A percentile compares a stretch with the other conserved stretches of the same genome.
phyloP scores from a whole-genome alignment of 2,113 vertebrate genomes.

The Hippocampus zosterae region DNA sequence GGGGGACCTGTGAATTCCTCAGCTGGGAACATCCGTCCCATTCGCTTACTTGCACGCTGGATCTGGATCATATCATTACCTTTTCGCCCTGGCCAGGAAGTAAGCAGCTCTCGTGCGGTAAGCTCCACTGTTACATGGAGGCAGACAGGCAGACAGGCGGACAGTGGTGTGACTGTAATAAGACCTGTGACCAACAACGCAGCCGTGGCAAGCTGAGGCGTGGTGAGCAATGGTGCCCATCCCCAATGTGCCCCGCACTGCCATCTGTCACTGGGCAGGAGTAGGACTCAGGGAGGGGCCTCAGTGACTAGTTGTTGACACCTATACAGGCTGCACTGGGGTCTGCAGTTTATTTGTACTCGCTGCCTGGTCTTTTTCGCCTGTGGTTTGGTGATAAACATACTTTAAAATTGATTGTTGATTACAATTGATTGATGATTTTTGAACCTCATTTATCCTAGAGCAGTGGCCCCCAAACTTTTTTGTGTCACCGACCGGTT shows the following conservation, averaged over 20 bases:
- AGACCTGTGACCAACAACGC: constrained; percentile 59
- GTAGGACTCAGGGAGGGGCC: constrained; percentile 54
- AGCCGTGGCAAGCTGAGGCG: constrained; percentile 56
- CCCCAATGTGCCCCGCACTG: constrained; percentile 63
- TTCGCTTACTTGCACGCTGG: constrained; percentile 32
- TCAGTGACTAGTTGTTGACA: constrained; percentile 54
- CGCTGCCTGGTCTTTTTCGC: constrained; percentile 33
- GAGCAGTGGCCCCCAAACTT: too few relatives aligned
- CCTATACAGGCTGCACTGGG: constrained; percentile 50
- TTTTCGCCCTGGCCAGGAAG: constrained; percentile 52
- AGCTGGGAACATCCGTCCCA: constrained; percentile 35
- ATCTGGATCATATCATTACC: constrained; percentile 57
- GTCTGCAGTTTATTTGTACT: constrained; percentile 51
- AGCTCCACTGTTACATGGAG: constrained; percentile 58
- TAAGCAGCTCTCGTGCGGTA: constrained; percentile 49
- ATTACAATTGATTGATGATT: background rate
- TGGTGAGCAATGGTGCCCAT: constrained; percentile 63
- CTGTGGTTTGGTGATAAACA: background rate
- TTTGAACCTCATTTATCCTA: too few relatives aligned
- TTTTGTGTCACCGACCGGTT: too few relatives aligned
- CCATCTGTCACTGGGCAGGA: constrained; percentile 70
- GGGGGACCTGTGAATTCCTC: constrained; percentile 17
- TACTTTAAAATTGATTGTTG: background rate
- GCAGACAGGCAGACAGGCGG: constrained; percentile 48
- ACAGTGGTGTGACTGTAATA: constrained; percentile 64